Evolutionary conservation across 2,797 vertebrate genomes (phyloP), one percentile per base, ranked within the genome.

Genomic region (Clamator glandarius): DNA sequence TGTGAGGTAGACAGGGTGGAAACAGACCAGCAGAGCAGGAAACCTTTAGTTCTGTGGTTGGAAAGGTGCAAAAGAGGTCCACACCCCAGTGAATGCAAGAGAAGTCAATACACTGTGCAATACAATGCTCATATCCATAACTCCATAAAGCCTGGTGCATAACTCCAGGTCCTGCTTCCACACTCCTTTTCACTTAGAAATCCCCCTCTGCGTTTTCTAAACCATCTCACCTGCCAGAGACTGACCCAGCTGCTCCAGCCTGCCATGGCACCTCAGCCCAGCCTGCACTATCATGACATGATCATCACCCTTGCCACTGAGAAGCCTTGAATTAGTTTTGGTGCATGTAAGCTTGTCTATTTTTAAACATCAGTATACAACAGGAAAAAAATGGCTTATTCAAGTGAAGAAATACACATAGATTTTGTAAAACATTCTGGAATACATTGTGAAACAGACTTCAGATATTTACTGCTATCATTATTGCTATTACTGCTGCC

Each of bases 211-310:
- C 23, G 20, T 73, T 61, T 52, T 68, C 42, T 9, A 69, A 54
- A 44, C 11, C 21, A 20, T 28, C n/a, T 69, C 29, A 81, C 13
- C 18, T 15, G 11, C 24, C 18, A 33, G 12, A 18, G 21, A 19
- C 28, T 73, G 18, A n/a, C 3, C 6, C 33, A 66, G 1, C 28
- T 79, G 46, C 28, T 55, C 57, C 44, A 46, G 24, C 15, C 15
- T 55, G 11, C 11, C 50, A 14, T 21, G 14, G 48, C n/a, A 67
- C 15, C 21, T 79, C 68, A 44, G 63, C 21, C 31, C 55, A 41
- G 0, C 2, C 9, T 28, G 59, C 36, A 35, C 36, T 39, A 10
- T 16, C 9, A 4, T 3, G 18, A 78, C 18, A 48, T 17, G 9
- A 36, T 9, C n/a, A 7, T 16, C 33, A 39, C 12, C 11, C 41